Conservation (phyloP, 2,797 vertebrate genomes). For the Poecilia velifera region DNA sequence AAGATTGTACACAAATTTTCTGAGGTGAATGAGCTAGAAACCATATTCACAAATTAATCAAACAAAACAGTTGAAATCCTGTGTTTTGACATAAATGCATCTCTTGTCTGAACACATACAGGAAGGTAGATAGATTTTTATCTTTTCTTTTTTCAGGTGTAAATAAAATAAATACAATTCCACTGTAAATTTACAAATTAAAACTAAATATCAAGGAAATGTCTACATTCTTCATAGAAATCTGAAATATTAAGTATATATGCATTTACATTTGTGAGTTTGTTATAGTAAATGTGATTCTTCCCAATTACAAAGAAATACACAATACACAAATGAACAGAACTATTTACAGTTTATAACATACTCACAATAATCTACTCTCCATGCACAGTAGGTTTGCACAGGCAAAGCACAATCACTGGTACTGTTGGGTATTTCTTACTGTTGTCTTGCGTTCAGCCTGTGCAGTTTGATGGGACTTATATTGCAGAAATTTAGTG, state of each 20-base stretch:
- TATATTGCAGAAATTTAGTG: constrained; percentile 60
- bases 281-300: neutral
- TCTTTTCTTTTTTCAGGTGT: neutral
- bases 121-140: neutral
- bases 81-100: neutral
- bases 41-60: neutral
- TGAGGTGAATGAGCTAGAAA: neutral
- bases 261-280: neutral
- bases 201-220: neutral
- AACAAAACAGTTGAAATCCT: neutral
- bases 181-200: neutral
- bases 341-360: constrained; percentile 11
- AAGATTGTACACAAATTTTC: neutral
- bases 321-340: neutral
- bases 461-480: constrained; percentile 59
- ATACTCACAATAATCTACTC: neutral
- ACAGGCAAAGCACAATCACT: constrained; percentile 11
- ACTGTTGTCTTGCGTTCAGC: constrained; percentile 29
- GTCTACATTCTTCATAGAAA: neutral
- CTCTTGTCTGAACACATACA: neutral
- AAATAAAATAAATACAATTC: neutral
- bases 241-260: neutral
- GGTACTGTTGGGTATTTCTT: constrained; percentile 8
- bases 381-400: neutral
- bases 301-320: neutral